Conservation (phyloP, 92 coral and sea anemone genomes). For the Meandrina meandrites region DNA sequence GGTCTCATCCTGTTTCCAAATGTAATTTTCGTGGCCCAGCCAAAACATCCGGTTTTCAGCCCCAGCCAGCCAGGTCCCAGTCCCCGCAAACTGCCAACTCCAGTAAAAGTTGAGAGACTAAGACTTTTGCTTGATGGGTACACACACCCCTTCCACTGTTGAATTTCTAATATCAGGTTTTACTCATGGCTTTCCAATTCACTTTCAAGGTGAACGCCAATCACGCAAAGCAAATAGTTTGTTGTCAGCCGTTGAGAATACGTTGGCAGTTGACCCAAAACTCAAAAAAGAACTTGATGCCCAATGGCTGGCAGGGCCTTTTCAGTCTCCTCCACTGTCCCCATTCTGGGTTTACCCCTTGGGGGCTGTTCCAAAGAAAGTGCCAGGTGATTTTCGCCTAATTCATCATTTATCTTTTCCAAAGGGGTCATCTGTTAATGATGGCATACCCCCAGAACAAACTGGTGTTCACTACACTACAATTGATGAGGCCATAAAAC, state of each 20-base stretch:
- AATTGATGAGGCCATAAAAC: constrained; percentile 49
- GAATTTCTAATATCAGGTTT: constrained; percentile 46
- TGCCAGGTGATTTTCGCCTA: constrained; percentile 61
- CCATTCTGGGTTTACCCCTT: constrained; percentile 61
- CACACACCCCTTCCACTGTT: constrained; percentile 41
- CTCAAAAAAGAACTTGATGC: constrained; percentile 33
- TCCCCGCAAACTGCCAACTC: constrained; percentile 55
- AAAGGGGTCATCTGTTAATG: constrained; percentile 65
- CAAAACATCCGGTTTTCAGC: constrained; percentile 8
- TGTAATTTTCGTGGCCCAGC: constrained; percentile 60
- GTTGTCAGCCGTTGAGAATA: constrained; percentile 32
- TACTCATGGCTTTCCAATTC: constrained; percentile 51
- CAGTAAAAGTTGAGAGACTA: constrained; percentile 51
- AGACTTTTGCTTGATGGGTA: constrained; percentile 29
- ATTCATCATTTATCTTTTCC: constrained; percentile 71
- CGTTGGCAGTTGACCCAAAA: constrained; percentile 37
- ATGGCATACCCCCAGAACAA: constrained; percentile 58
- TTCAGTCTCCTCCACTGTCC: constrained; percentile 41
- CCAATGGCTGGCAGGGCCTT: constrained; percentile 57
- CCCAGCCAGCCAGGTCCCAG: constrained; percentile 17
- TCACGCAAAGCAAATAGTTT: constrained; percentile 32
- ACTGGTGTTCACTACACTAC: constrained; percentile 50
- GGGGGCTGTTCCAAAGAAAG: constrained; percentile 65
- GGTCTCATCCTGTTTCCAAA: constrained; percentile 28
- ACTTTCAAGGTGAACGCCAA: constrained; percentile 39